Evolutionary conservation across 2,888 invertebrate genomes (phyloP).

Genomic region (Phaonia tiefii): DNA sequence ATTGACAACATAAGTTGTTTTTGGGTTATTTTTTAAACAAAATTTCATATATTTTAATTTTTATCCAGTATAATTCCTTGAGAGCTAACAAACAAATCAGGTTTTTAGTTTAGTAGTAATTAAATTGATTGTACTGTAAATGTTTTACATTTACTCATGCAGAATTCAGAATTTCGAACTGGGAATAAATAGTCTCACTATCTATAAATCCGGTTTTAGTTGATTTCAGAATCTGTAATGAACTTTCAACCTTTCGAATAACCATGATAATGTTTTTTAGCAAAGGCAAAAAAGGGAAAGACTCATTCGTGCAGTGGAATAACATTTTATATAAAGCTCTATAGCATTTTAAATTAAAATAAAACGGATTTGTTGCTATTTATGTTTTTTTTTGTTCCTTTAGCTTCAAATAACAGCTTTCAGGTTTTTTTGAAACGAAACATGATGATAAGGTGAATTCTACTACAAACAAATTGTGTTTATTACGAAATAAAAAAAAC

Average conservation of each 20-base stretch:
- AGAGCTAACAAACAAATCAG: no score
- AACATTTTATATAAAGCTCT: slow-evolving; percentile 23
- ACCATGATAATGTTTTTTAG: slow-evolving; percentile 43
- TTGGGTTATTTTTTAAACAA: no score
- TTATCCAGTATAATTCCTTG: no score
- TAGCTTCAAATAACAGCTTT: slow-evolving; percentile 27
- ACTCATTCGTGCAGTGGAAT: slow-evolving; percentile 23
- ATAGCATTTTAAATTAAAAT: not conserved
- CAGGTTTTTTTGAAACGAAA: slow-evolving; percentile 12
- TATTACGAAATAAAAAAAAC: slow-evolving; percentile 29
- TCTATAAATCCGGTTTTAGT: slow-evolving; percentile 47
- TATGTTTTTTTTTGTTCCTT: slow-evolving; percentile 23
- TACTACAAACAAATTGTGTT: slow-evolving; percentile 8
- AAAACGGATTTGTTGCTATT: not conserved
- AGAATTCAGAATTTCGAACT: no score
- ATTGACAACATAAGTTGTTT: no score
- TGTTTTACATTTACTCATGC: no score
- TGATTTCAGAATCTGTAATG: slow-evolving; percentile 42
- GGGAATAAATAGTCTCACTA: no score
- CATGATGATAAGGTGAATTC: slow-evolving; percentile 45
- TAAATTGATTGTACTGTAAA: no score
- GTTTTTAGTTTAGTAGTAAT: no score
- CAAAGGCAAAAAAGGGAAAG: slow-evolving; percentile 6
- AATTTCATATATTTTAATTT: no score
- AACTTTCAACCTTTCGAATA: slow-evolving; percentile 54